phyloP scores from a whole-genome alignment of 2,888 invertebrate genomes.

The Bombylius discolor region DNA sequence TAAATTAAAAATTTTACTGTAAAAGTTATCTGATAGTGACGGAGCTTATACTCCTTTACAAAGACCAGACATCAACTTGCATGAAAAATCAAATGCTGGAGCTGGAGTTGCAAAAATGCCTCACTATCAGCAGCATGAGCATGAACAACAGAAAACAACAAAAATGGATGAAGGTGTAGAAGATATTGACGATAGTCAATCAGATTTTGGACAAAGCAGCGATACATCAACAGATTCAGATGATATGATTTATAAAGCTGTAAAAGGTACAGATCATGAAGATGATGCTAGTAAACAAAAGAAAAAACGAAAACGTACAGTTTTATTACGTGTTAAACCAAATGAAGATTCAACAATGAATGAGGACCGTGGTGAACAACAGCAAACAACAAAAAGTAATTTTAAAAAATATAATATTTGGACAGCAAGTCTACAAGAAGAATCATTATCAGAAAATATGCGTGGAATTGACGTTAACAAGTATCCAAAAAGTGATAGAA shows the following conservation, averaged over 20 bases:
- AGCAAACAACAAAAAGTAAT: slow-evolving; percentile 25
- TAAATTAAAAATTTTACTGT: neutral
- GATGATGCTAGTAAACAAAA: slow-evolving; percentile 17
- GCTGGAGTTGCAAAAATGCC: neutral
- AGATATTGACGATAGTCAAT: slow-evolving; percentile 22
- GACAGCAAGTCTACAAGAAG: slow-evolving; percentile 61
- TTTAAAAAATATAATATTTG: slow-evolving; percentile 66
- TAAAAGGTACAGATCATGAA: slow-evolving; percentile 1
- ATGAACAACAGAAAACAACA: neutral
- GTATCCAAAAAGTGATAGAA: slow-evolving; percentile 48
- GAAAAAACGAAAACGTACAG: slow-evolving; percentile 26
- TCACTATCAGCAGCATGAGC: neutral
- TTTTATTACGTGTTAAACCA: slow-evolving; percentile 25
- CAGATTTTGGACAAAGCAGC: slow-evolving; percentile 22
- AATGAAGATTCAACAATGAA: slow-evolving; percentile 3
- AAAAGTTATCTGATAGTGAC: slow-evolving; percentile 29
- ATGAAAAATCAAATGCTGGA: slow-evolving; percentile 1
- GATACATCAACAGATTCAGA: slow-evolving; percentile 28
- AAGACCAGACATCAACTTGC: slow-evolving; percentile 20
- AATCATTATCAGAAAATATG: slow-evolving; percentile 64
- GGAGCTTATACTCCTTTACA: slow-evolving; percentile 33
- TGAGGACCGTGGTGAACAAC: slow-evolving; percentile 10
- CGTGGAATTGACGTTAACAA: slow-evolving; percentile 61
- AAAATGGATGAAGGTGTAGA: slow-evolving; percentile 15
- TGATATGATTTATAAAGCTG: slow-evolving; percentile 20